Conservation (phyloP, 2,888 invertebrate genomes). For the Eristalis tenax region DNA sequence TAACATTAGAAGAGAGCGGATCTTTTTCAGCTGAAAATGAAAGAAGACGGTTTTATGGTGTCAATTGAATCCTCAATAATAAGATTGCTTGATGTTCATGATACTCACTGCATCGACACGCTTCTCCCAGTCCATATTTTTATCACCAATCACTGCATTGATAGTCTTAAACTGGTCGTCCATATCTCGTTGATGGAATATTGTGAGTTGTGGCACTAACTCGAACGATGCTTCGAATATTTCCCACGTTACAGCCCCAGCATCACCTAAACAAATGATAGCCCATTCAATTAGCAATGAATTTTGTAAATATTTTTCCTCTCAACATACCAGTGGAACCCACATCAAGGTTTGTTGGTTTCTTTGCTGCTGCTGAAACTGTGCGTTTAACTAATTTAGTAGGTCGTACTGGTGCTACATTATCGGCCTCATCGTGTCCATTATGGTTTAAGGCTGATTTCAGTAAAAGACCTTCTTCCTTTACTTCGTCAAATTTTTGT, state of each 20-base stretch:
- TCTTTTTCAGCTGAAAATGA: conserved; percentile 88
- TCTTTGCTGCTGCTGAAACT: conserved; percentile 77
- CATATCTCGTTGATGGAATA: conserved; percentile 92
- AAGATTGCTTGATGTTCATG: not conserved
- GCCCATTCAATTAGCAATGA: not conserved
- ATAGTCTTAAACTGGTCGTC: conserved; percentile 90
- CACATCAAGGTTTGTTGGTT: conserved; percentile 76
- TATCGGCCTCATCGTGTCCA: conserved; percentile 82
- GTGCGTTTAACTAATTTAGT: conserved; percentile 82
- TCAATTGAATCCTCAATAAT: not conserved
- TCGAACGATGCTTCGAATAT: conserved; percentile 93
- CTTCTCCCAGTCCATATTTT: conserved; percentile 96
- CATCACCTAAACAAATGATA: conserved; percentile 81
- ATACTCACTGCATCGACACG: conserved; percentile 90
- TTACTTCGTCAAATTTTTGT: conserved; percentile 93
- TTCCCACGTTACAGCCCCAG: conserved; percentile 95
- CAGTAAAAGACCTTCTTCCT: conserved; percentile 89
- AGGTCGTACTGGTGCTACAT: conserved; percentile 78
- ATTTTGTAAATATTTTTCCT: not conserved
- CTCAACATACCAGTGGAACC: conserved; percentile 56
- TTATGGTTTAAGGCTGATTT: conserved; percentile 84
- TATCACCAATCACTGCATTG: conserved; percentile 88
- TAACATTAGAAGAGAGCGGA: conserved; percentile 91
- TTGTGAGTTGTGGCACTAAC: conserved; percentile 89
- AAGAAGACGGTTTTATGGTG: conserved; percentile 38